A percentile compares a stretch with the other conserved stretches of the same genome.
Evolutionary conservation across 1,140 invertebrate species (phyloP).

Genomic region (Aphelenchoides avenae): DNA sequence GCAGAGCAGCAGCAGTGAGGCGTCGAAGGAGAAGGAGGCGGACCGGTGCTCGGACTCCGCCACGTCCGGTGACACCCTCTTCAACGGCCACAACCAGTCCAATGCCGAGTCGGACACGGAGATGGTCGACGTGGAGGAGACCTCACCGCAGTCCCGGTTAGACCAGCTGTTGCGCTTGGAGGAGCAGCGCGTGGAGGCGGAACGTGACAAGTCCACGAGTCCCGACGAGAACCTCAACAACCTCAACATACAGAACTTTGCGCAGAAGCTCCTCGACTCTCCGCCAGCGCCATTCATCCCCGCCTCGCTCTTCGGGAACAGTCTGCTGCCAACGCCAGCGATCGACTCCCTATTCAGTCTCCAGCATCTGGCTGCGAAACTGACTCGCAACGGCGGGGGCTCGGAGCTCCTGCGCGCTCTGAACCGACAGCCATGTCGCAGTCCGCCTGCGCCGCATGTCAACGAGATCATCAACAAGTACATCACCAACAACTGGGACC

Average conservation of each 20-base stretch:
- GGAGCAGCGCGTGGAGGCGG: constrained; percentile 29
- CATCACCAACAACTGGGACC: constrained; percentile 44
- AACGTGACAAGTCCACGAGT: constrained; percentile 22
- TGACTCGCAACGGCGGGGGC: background rate
- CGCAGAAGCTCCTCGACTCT: constrained; percentile 26
- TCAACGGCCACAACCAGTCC: too few relatives aligned
- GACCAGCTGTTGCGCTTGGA: constrained; percentile 26
- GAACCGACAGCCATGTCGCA: background rate
- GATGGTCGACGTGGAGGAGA: constrained; percentile 4
- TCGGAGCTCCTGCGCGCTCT: constrained; percentile 20
- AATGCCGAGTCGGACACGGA: constrained; percentile 6
- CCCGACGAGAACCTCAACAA: constrained; percentile 34
- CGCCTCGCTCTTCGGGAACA: background rate
- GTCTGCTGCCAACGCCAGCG: too few relatives aligned
- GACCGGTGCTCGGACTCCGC: background rate
- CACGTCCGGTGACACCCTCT: too few relatives aligned
- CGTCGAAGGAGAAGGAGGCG: background rate
- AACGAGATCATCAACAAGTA: constrained; percentile 43
- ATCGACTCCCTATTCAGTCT: background rate
- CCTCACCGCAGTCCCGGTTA: background rate
- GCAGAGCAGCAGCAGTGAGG: constrained; percentile 13
- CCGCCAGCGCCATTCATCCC: background rate
- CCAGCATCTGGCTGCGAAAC: background rate
- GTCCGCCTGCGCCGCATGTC: too few relatives aligned
- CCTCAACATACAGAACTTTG: constrained; percentile 26